Evolutionary conservation across 2,113 vertebrate genomes (phyloP), one percentile per base, ranked within the genome.

Genomic region (Nestor notabilis): DNA sequence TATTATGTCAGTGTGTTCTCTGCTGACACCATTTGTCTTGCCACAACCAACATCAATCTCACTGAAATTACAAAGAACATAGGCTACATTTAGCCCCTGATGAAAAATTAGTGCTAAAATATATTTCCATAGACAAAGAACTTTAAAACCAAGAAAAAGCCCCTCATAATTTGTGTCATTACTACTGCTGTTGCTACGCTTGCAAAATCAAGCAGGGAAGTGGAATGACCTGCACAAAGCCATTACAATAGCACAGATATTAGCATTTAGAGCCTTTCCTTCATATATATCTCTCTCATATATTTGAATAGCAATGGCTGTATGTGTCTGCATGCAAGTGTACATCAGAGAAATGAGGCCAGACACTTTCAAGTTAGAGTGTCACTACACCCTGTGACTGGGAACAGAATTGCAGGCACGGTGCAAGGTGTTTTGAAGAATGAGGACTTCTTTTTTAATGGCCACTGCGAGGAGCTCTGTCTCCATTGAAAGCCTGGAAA

Each of bases 381-480:
- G 27, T 72, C 74, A 89, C 68, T 87, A 33, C 61, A 29, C 33
- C 35, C 49, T 75, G 35, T 64, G 61, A 33, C 25, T 61, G 16
- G 11, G 31, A 13, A 85, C n/a, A 78, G 87, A 87, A 50, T 0
- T 72, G 35, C 56, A 82, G 41, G 19, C 41, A 21, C 7, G 31
- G 37, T 10, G 21, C 7, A 81, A 46, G 7, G 33, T 7, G 20
- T 27, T 82, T 17, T 77, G 55, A 44, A 35, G 37, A 60, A 41
- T 17, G 58, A 87, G 28, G 18, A 43, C 10, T 75, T 65, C 43
- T 69, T 69, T 82, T 66, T n/a, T 41, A 41, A 19, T 46, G 66
- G 79, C 95, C 96, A 79, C 95, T 56, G 95, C 93, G 93, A 68
- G 97, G 97, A 55, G 95, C 97, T 97, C 81, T 93, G 69, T n/a